Conservation (phyloP, 2,888 invertebrate species). For the Drosophila meridiana region DNA sequence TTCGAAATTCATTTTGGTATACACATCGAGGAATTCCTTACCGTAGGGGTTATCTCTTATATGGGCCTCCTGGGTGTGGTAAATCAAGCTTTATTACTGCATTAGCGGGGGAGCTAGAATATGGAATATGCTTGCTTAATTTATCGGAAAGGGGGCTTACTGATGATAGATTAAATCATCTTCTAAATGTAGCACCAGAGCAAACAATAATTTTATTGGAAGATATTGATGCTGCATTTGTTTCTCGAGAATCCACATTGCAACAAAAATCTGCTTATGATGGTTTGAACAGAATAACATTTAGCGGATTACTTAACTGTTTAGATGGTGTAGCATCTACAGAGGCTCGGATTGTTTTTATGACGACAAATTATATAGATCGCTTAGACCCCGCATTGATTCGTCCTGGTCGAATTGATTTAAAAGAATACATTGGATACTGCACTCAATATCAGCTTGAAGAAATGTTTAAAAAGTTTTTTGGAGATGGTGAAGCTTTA, state of each 20-base stretch:
- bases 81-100: conserved; percentile 98
- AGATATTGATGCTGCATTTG: conserved; percentile 98
- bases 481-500: conserved; percentile 86
- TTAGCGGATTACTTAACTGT: conserved; percentile 98
- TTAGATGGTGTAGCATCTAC: conserved; percentile 99
- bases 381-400: conserved; percentile 98
- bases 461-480: conserved; percentile 95
- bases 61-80: conserved; percentile 99
- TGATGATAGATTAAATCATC: conserved; percentile 97
- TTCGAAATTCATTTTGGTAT: conserved; percentile 96
- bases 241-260: conserved; percentile 91
- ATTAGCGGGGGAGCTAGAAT: conserved; percentile 97
- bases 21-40: conserved; percentile 89
- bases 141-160: conserved; percentile 97
- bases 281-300: conserved; percentile 96
- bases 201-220: conserved; percentile 98
- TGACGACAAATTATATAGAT: conserved; percentile 99
- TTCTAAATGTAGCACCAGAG: conserved; percentile 95
- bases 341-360: conserved; percentile 98
- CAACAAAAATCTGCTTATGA: conserved; percentile 93
- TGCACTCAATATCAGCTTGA: conserved; percentile 92
- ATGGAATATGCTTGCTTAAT: conserved; percentile 98
- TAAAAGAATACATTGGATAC: conserved; percentile 94
- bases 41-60: conserved; percentile 92
- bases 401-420: conserved; percentile 96